Evolutionary conservation across 2,797 vertebrate species (phyloP).

Genomic region (Bryconaethiops microstoma): DNA sequence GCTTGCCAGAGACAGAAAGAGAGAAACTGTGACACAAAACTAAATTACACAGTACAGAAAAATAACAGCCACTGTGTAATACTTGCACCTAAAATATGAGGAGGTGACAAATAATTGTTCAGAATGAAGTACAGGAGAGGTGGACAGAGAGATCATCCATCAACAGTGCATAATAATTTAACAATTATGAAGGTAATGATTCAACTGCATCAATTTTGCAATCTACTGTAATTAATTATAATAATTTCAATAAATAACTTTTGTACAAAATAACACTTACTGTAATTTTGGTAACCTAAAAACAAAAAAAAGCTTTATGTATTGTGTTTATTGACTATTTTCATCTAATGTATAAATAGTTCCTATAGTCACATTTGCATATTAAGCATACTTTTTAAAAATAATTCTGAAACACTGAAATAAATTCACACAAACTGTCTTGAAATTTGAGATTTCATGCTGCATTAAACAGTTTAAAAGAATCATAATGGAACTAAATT

Average conservation of each 20-base stretch:
- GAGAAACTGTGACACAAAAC: not conserved
- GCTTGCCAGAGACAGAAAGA: not conserved
- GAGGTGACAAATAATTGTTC: not conserved
- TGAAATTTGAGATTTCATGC: not conserved
- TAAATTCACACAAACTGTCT: not conserved
- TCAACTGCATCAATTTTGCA: not conserved
- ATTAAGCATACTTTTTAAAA: not conserved
- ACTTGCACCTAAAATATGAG: not conserved
- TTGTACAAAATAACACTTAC: not conserved
- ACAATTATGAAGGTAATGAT: not conserved
- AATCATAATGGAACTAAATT: not conserved
- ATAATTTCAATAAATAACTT: not conserved
- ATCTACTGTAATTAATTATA: not conserved
- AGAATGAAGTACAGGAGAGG: not conserved
- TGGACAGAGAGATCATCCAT: not conserved
- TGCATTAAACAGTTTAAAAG: not conserved
- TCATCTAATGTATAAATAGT: not conserved
- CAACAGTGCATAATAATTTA: not conserved
- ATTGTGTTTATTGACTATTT: not conserved
- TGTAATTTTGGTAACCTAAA: too few species aligned
- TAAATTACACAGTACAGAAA: not conserved
- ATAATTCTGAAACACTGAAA: too few species aligned
- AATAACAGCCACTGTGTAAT: not conserved
- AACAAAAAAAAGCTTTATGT: not conserved
- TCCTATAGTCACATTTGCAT: not conserved